Base-by-base conservation (phyloP, 2,888 invertebrate species). In the Myopa tessellatipennis region DNA sequence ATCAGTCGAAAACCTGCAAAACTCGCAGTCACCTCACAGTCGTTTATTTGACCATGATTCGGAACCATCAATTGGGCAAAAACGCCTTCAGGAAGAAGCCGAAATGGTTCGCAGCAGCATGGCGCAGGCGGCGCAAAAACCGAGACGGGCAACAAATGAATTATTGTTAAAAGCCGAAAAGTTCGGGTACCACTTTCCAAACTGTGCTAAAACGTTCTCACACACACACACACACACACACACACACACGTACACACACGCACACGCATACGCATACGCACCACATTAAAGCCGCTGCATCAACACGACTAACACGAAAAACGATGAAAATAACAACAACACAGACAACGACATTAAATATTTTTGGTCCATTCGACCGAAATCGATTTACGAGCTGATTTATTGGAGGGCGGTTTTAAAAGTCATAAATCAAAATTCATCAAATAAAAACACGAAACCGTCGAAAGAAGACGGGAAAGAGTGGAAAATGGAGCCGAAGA, bases 341-440 rank as follows among this genome's bases (percentile, higher is more conserved):
- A 55, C 14, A 14, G 55, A 10, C 55, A 55, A 55, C 55, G 16
- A 50, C 52, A 45, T 34, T 36, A 68, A 74, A 74, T 60, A 75
- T 75, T 75, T 69, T 76, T 36, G 61, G 68, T 74, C 73, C 75
- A 69, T 60, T 77, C 74, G 79, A 78, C 72, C 67, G 79, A 81
- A 82, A 82, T 81, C 81, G 81, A 81, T 82, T 82, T 82, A 82
- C 77, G 79, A 82, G 79, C 82, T 81, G 81, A 82, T 82, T 82
- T 82, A 82, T 82, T 82, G 79, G 77, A 81, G 82, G 82, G 81
- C 82, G 81, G 81, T 79, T 77, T 80, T 80, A 76, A 79, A 79
- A 80, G 75, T 77, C 81, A 82, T 82, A 82, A 82, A 82, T 80
- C 82, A 82, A 81, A 81, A 81, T 81, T 80, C 82, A 80, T 79